Evolutionary conservation across 1,140 invertebrate genomes (phyloP).

Genomic region (Spodoptera litura): DNA sequence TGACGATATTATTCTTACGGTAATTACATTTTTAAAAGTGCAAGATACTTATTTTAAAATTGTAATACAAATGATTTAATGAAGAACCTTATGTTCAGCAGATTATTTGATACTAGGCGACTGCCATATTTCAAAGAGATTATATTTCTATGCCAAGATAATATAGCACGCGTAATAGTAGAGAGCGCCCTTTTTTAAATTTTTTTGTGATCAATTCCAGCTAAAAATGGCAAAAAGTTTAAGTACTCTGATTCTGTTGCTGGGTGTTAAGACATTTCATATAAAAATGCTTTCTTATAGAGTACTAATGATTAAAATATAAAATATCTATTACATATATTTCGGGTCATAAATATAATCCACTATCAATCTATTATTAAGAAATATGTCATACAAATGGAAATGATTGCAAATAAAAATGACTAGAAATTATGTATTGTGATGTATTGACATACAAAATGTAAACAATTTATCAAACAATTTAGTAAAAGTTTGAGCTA

Average conservation of each 20-base stretch:
- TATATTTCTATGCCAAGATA: slow-evolving; percentile 41
- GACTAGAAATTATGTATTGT: slow-evolving; percentile 34
- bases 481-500: not conserved
- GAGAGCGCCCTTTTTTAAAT: slow-evolving; percentile 28
- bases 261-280: too few relatives aligned
- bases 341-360: not conserved
- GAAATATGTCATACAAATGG: slow-evolving; percentile 13
- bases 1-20: slow-evolving; percentile 36
- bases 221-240: not conserved
- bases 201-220: not conserved
- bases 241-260: not conserved
- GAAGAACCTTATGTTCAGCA: slow-evolving; percentile 43
- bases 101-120: slow-evolving; percentile 45
- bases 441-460: slow-evolving; percentile 24
- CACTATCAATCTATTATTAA: slow-evolving; percentile 34
- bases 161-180: slow-evolving; percentile 39
- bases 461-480: slow-evolving; percentile 18
- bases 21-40: slow-evolving; percentile 47
- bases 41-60: slow-evolving; percentile 47
- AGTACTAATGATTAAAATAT: too few relatives aligned
- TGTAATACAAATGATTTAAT: slow-evolving; percentile 45
- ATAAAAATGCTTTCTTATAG: too few relatives aligned
- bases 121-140: slow-evolving; percentile 47
- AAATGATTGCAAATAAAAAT: slow-evolving; percentile 39
- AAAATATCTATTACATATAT: too few relatives aligned